phyloP scores from a whole-genome alignment of 2,113 vertebrate genomes.

The Engystomops pustulosus region DNA sequence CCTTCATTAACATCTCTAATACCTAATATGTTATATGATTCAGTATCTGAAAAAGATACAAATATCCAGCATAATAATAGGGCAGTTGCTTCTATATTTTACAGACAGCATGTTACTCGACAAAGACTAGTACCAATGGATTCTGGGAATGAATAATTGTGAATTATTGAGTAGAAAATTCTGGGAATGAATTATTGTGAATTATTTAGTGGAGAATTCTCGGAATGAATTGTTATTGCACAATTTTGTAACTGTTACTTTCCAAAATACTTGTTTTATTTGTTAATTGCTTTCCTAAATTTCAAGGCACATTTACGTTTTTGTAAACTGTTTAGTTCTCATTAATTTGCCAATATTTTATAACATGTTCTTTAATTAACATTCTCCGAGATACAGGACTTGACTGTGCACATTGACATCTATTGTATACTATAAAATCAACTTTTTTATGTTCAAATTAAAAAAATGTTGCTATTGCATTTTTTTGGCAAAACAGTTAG shows the following conservation, averaged over 20 bases:
- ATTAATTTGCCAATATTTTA: neutral
- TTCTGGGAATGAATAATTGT: neutral
- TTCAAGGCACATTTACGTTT: neutral
- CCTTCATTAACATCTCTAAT: constrained; percentile 43
- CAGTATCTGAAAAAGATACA: constrained; percentile 42
- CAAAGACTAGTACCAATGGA: neutral
- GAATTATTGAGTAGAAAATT: too few relatives aligned
- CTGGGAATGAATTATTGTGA: too few relatives aligned
- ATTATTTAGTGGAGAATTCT: too few relatives aligned
- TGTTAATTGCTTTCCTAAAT: neutral
- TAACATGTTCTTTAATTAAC: constrained; percentile 6
- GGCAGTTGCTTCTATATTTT: neutral
- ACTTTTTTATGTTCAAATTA: neutral
- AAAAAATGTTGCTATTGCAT: neutral
- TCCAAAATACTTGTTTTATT: neutral
- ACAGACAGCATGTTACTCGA: neutral
- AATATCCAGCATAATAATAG: constrained; percentile 24
- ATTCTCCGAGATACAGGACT: neutral
- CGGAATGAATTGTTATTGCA: neutral
- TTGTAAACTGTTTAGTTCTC: neutral
- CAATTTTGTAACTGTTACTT: neutral
- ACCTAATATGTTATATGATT: constrained; percentile 27
- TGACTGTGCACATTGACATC: neutral
- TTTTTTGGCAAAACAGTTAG: neutral
- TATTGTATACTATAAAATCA: neutral